Evolutionary conservation across 2,888 invertebrate genomes (phyloP).

Genomic region (Drosophila kambysellisi): DNA sequence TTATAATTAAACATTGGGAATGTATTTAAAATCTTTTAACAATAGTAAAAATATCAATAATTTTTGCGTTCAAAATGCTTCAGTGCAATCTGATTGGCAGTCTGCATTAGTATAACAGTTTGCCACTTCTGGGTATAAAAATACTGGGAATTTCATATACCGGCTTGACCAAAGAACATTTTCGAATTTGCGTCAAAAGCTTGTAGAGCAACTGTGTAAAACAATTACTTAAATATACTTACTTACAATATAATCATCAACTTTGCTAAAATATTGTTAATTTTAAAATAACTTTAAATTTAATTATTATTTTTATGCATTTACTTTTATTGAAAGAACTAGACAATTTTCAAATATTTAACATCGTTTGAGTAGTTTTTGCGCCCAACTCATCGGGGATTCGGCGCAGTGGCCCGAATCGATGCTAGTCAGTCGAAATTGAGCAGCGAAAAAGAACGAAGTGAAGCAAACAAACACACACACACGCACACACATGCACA

Average conservation of each 20-base stretch:
- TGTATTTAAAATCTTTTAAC: accelerated
- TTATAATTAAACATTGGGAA: neutral
- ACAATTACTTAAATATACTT: neutral
- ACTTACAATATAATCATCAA: neutral
- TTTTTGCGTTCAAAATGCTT: neutral
- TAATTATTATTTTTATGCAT: no score
- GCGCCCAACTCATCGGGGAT: slow-evolving; percentile 53
- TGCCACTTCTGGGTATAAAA: slow-evolving; percentile 37
- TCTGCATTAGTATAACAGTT: slow-evolving; percentile 64
- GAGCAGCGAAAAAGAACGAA: slow-evolving; percentile 46
- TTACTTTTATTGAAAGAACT: neutral
- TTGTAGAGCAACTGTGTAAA: no score
- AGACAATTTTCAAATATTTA: slow-evolving; percentile 51
- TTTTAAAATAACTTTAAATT: neutral
- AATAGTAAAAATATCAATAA: neutral
- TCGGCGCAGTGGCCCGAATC: slow-evolving; percentile 80
- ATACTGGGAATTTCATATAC: slow-evolving; percentile 58
- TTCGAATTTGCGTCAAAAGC: slow-evolving; percentile 7
- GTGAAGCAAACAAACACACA: slow-evolving; percentile 25
- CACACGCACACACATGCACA: neutral
- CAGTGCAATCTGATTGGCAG: neutral
- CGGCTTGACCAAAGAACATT: neutral
- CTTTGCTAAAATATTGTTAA: neutral
- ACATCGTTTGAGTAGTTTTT: slow-evolving; percentile 33
- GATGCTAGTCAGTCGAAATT: slow-evolving; percentile 57